Percentiles rank a stretch among this genome's conserved stretches.
Conservation (phyloP, 1,140 invertebrate species). For the Drosophila nigrodunni region DNA sequence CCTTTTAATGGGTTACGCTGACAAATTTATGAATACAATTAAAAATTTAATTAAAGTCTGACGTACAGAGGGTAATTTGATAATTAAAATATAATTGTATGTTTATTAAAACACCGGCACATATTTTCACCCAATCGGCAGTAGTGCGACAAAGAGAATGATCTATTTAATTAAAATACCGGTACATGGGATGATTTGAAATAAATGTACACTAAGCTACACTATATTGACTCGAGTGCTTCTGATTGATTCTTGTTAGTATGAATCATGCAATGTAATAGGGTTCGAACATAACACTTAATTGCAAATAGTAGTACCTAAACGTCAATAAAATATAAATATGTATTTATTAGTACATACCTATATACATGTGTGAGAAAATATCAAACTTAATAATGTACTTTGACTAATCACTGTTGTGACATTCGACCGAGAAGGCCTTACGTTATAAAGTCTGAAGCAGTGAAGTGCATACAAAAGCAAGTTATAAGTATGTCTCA, state of each 20-base stretch:
- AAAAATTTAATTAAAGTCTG: too few relatives aligned
- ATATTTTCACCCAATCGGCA: too few relatives aligned
- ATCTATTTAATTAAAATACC: background rate
- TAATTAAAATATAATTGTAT: too few relatives aligned
- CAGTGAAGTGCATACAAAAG: slow-evolving; percentile 29
- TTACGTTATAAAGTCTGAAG: slow-evolving; percentile 50
- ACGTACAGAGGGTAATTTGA: too few relatives aligned
- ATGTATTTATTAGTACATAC: slow-evolving; percentile 42
- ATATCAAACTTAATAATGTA: slow-evolving; percentile 44
- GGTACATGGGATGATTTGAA: slow-evolving; percentile 1
- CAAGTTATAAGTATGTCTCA: slow-evolving; percentile 17
- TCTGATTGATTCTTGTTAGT: background rate
- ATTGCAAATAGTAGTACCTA: slow-evolving; percentile 20
- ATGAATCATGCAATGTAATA: slow-evolving; percentile 16
- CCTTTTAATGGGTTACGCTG: too few relatives aligned
- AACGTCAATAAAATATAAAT: slow-evolving; percentile 15
- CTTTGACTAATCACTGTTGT: slow-evolving; percentile 45
- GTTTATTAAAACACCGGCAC: too few relatives aligned
- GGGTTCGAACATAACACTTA: slow-evolving; percentile 22
- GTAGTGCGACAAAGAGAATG: background rate
- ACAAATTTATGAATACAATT: too few relatives aligned
- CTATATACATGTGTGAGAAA: slow-evolving; percentile 23
- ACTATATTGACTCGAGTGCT: slow-evolving; percentile 1
- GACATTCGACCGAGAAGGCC: slow-evolving; percentile 51
- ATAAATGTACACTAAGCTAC: slow-evolving; percentile 1